Evolutionary conservation across 2,113 vertebrate species (phyloP).

Genomic region (Poecilia latipinna): DNA sequence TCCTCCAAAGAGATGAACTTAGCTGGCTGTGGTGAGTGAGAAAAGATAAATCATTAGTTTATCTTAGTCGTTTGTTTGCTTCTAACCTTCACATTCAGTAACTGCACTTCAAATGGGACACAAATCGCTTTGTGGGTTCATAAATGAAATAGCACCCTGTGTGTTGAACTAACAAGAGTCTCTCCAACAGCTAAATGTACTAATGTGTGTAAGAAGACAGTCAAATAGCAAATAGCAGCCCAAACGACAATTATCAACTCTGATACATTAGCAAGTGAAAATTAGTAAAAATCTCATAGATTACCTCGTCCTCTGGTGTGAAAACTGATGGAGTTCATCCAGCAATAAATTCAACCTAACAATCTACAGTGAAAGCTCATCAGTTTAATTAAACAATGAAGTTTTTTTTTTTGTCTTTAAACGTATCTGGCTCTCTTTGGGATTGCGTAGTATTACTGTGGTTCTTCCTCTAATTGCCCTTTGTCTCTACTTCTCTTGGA

Average conservation of each 20-base stretch:
- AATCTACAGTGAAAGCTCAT: no score
- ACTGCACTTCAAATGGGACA: conserved; percentile 58
- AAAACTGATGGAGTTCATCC: no score
- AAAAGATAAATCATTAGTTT: neutral
- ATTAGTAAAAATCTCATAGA: neutral
- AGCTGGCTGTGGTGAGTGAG: conserved; percentile 58
- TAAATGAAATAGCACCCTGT: conserved; percentile 31
- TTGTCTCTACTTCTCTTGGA: neutral
- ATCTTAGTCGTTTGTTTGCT: conserved; percentile 1
- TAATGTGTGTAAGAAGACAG: conserved; percentile 48
- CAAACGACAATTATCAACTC: neutral
- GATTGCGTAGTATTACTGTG: no score
- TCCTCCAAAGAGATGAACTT: fast-evolving
- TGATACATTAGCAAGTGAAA: conserved; percentile 50
- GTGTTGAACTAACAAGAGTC: conserved; percentile 9
- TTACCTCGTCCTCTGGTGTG: no score
- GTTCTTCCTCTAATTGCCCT: neutral
- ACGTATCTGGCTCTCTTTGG: no score
- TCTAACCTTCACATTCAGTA: conserved; percentile 46
- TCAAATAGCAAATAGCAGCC: conserved; percentile 16
- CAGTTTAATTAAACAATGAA: no score
- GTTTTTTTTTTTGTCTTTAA: no score
- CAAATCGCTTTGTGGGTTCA: conserved; percentile 45
- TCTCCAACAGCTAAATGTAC: neutral
- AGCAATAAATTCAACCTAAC: no score